Evolutionary conservation across 2,113 vertebrate genomes (phyloP).

Genomic region (Terrapene triunguis): DNA sequence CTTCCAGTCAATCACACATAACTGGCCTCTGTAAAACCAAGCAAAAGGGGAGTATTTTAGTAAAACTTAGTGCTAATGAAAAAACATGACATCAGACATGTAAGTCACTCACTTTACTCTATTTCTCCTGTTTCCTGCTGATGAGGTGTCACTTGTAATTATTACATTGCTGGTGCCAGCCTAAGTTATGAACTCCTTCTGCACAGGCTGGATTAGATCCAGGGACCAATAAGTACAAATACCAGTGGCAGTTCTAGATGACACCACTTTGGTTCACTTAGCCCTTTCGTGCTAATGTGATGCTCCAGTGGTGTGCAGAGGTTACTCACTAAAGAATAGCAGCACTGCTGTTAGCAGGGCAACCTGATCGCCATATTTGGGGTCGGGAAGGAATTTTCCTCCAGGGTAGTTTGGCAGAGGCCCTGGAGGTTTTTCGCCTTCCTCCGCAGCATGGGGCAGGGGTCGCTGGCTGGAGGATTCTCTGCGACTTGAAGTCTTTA

Average conservation of each 20-base stretch:
- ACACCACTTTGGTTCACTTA: neutral
- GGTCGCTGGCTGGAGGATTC: too few species aligned
- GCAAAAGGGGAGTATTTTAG: neutral
- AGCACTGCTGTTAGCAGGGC: neutral
- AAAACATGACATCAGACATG: neutral
- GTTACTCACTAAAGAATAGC: neutral
- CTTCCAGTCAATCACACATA: constrained; percentile 98
- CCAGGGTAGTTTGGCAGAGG: too few species aligned
- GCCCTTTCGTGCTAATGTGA: neutral
- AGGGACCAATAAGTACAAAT: neutral
- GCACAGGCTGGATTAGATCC: neutral
- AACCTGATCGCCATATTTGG: too few species aligned
- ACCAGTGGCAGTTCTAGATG: neutral
- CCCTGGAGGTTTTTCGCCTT: too few species aligned
- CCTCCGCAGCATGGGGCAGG: too few species aligned
- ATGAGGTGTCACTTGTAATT: neutral
- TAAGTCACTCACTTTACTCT: neutral
- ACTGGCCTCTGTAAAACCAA: constrained; percentile 82
- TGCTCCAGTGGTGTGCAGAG: neutral
- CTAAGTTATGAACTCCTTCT: neutral
- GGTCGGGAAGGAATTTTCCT: too few species aligned
- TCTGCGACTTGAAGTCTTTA: too few species aligned
- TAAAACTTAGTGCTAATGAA: neutral
- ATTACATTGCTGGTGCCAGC: neutral
- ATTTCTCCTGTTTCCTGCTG: neutral